These are phyloP conservation scores for Virgularia gustaviana DNA, from an alignment of 92 coral and sea anemone genomes.

Conservation along the genomic window DNA sequence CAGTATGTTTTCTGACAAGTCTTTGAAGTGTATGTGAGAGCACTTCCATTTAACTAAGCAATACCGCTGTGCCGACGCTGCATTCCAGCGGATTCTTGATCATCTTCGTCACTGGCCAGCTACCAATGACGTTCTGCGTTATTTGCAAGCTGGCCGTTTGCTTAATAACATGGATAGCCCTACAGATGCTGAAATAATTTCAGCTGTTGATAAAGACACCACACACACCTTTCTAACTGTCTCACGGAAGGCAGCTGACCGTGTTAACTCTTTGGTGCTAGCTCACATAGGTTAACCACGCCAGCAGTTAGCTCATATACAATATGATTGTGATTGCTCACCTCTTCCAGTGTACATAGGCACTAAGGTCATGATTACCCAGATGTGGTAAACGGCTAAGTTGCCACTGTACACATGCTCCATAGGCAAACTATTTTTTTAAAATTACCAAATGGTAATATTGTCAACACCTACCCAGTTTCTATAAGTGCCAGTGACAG, in stretches of 20 bases:
- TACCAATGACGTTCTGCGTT: not conserved
- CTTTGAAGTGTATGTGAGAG: too few species aligned
- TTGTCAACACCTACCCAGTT: not conserved
- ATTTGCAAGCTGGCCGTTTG: not conserved
- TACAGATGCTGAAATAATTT: not conserved
- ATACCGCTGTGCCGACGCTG: too few species aligned
- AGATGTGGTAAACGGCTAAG: constrained; percentile 28
- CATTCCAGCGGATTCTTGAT: not conserved
- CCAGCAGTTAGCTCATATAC: not conserved
- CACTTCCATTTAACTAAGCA: too few species aligned
- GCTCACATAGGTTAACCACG: not conserved
- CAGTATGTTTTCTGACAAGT: too few species aligned
- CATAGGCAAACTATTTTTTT: not conserved
- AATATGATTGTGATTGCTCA: not conserved
- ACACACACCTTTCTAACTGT: not conserved
- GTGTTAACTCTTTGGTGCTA: not conserved
- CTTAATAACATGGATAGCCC: not conserved
- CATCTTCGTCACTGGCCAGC: not conserved
- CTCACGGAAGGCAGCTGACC: not conserved
- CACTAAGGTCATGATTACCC: constrained; percentile 11
- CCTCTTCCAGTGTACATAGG: constrained; percentile 11
- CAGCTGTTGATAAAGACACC: not conserved
- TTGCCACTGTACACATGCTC: not conserved
- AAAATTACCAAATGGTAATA: not conserved
- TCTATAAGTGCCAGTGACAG: too few species aligned